Percentiles rank a stretch among this genome's conserved stretches.
phyloP scores from a whole-genome alignment of 2,113 vertebrate genomes.

The Hippocampus barbouri region DNA sequence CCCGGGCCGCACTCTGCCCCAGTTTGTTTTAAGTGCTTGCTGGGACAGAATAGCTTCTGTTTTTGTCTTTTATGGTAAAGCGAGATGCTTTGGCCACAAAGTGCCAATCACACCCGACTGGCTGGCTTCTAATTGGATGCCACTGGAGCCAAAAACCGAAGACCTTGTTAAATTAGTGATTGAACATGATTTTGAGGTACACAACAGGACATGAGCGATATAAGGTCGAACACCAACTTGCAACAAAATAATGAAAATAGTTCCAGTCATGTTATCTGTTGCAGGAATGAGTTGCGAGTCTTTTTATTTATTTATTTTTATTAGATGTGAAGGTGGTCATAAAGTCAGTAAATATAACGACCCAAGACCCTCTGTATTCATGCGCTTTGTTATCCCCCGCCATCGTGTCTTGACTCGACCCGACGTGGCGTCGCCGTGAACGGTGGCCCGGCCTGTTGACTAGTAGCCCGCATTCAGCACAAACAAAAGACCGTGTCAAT shows the following conservation, averaged over 20 bases:
- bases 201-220: too few species aligned
- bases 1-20: too few species aligned
- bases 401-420: conserved; percentile 50
- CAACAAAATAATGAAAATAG: too few species aligned
- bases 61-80: conserved; percentile 27
- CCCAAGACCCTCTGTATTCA: conserved; percentile 3
- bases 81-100: conserved; percentile 51
- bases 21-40: too few species aligned
- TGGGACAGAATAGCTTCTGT: conserved; percentile 12
- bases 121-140: conserved; percentile 41
- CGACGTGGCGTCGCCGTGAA: conserved; percentile 26
- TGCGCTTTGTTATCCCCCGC: conserved; percentile 9
- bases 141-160: conserved; percentile 34
- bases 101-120: conserved; percentile 30
- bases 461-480: conserved; percentile 50
- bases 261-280: too few species aligned
- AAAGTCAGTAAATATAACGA: too few species aligned
- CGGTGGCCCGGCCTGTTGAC: conserved; percentile 50
- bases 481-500: conserved; percentile 54
- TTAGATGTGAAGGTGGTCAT: too few species aligned
- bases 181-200: too few species aligned
- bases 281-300: neutral
- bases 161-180: neutral
- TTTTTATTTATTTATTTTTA: too few species aligned
- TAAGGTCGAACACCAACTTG: too few species aligned